These are phyloP conservation scores for Zosterops japonicus DNA, from an alignment of 2,113 vertebrate species.

Conservation along the genomic window DNA sequence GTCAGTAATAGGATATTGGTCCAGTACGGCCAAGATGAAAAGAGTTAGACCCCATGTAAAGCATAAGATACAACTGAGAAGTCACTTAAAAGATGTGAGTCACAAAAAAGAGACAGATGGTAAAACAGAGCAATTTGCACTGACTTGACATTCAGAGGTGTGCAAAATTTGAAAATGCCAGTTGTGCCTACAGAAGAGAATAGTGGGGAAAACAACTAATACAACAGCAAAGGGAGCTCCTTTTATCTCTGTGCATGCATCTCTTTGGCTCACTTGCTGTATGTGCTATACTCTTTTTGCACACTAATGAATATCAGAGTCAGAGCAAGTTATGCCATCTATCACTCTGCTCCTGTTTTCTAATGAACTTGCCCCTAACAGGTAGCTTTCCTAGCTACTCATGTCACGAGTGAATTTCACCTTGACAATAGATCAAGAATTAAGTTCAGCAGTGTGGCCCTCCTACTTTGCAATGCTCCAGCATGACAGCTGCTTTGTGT, in stretches of 20 bases:
- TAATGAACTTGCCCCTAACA: slow-evolving; percentile 16
- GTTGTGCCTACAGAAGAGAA: not conserved
- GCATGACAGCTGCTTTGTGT: slow-evolving; percentile 20
- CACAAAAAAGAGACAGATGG: not conserved
- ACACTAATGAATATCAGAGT: slow-evolving; percentile 28
- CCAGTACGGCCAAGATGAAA: not conserved
- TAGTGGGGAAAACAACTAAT: not conserved
- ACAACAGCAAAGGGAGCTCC: not conserved
- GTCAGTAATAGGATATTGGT: not conserved
- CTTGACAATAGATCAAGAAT: slow-evolving; percentile 54
- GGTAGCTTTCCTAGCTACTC: slow-evolving; percentile 1
- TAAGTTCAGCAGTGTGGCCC: slow-evolving; percentile 7
- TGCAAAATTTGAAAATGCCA: not conserved
- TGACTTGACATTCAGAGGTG: not conserved
- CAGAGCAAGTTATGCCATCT: not conserved
- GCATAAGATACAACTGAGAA: not conserved
- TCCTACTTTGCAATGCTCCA: slow-evolving; percentile 8
- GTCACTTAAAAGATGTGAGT: not conserved
- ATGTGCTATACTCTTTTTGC: not conserved
- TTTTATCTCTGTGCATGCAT: not conserved
- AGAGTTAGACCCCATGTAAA: not conserved
- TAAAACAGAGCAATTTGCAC: not conserved
- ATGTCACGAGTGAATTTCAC: slow-evolving; percentile 35
- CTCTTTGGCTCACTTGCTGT: not conserved
- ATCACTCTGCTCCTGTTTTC: slow-evolving; percentile 22